Conservation (phyloP, 2,113 vertebrate species). For the Sceloporus undulatus region DNA sequence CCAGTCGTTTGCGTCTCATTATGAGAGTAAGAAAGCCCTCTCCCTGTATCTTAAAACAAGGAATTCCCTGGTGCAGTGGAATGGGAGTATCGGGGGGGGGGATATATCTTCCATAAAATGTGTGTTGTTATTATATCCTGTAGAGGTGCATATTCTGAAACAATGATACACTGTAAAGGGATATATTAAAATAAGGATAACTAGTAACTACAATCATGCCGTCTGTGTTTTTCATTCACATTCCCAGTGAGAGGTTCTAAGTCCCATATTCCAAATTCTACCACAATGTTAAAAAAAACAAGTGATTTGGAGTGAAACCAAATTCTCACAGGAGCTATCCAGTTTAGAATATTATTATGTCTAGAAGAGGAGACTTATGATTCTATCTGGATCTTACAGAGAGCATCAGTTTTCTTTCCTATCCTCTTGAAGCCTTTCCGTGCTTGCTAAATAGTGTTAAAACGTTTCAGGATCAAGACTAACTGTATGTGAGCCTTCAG, state of each 20-base stretch:
- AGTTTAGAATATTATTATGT: not conserved
- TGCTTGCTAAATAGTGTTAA: not conserved
- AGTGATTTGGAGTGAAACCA: too few relatives aligned
- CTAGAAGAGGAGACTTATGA: not conserved
- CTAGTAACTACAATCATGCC: not conserved
- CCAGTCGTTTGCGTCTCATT: not conserved
- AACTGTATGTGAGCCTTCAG: not conserved
- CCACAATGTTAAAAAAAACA: not conserved
- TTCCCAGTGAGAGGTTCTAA: not conserved
- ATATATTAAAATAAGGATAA: not conserved
- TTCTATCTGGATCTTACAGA: not conserved
- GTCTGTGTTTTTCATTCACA: not conserved
- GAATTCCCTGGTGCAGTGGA: not conserved
- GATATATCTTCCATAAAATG: not conserved
- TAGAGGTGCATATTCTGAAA: not conserved
- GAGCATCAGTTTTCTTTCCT: not conserved
- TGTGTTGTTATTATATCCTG: not conserved
- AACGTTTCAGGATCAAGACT: not conserved
- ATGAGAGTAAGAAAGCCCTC: not conserved
- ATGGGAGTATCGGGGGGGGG: not conserved
- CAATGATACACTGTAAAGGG: not conserved
- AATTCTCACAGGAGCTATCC: too few relatives aligned
- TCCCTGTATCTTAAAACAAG: not conserved
- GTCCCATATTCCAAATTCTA: not conserved
- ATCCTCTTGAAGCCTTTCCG: not conserved